These are phyloP conservation scores for Anser cygnoides DNA, from an alignment of 2,113 vertebrate genomes.

Conservation along the genomic window DNA sequence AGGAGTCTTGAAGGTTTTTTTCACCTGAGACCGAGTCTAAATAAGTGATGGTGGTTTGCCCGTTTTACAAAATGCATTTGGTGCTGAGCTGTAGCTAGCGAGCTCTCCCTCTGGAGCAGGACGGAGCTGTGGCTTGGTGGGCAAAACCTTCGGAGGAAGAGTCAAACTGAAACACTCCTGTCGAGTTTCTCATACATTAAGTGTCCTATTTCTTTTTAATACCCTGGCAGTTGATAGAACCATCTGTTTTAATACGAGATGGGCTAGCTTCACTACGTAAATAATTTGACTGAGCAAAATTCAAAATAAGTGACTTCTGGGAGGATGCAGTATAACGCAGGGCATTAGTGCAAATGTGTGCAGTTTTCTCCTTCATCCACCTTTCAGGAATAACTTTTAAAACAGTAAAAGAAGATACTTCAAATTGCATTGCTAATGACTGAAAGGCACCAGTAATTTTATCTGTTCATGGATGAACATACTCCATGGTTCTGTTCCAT, in stretches of 20 bases:
- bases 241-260: neutral
- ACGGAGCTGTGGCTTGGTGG: neutral
- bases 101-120: neutral
- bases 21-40: neutral
- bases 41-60: neutral
- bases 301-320: neutral
- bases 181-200: accelerated
- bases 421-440: neutral
- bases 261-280: neutral
- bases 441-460: neutral
- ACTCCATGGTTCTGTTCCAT: neutral
- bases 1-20: neutral
- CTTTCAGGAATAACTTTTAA: neutral
- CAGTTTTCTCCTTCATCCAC: neutral
- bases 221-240: neutral
- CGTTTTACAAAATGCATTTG: accelerated
- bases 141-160: neutral
- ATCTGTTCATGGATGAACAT: neutral
- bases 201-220: neutral
- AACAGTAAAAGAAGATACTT: neutral
- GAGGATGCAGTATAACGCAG: neutral
- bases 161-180: neutral
- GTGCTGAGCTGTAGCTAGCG: accelerated
- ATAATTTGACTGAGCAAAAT: neutral
- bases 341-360: neutral